Base-by-base conservation (phyloP, 2,797 vertebrate species). In the Nyctibius grandis region DNA sequence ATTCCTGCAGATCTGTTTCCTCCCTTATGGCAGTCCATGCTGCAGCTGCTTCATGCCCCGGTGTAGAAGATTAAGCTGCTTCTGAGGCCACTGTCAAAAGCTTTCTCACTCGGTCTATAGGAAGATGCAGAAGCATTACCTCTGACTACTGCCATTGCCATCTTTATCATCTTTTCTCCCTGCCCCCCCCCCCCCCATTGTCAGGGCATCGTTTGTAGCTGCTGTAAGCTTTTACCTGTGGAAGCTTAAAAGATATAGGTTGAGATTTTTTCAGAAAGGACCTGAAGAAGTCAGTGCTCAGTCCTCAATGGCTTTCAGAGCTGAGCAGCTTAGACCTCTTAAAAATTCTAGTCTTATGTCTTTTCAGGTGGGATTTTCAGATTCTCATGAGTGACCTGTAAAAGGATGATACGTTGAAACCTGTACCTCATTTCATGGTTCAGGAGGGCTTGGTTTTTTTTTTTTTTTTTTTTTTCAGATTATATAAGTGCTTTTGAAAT, bases 401-500 rank as follows among this genome's bases (percentile, higher is more conserved):
- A 89, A 96, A 91, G 64, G 60, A 92, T 70, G 85, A 67, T 87
- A 79, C 0, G 0, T 91, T 84, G 79, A 94, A 91, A 82, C 59
- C 70, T 86, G 70, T 67, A 79, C 90, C 38, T 91, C 59, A 73
- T 94, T 96, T 90, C 83, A 38, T 88, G 64, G 51, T 87, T 96
- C 95, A 94, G 56, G 56, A 79, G 80, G 83, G 50, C 90, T 96
- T 95, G 59, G 48, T 38, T 88, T 96, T 94, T n/a, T n/a, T n/a
- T 38, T 88, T 96, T 94, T 38, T 88, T 96, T 94, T 38, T 88
- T 96, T 94, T 82, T 93, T 85, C 54, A 89, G 87, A 45, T 93
- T 94, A 80, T 76, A 17, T 82, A 94, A 89, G 68, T 93, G 70
- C 77, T 96, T 96, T 96, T 95, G 85, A 96, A 96, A 96, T 91